Evolutionary conservation across 2,113 vertebrate species (phyloP).

Genomic region (Tonatia bakeri): DNA sequence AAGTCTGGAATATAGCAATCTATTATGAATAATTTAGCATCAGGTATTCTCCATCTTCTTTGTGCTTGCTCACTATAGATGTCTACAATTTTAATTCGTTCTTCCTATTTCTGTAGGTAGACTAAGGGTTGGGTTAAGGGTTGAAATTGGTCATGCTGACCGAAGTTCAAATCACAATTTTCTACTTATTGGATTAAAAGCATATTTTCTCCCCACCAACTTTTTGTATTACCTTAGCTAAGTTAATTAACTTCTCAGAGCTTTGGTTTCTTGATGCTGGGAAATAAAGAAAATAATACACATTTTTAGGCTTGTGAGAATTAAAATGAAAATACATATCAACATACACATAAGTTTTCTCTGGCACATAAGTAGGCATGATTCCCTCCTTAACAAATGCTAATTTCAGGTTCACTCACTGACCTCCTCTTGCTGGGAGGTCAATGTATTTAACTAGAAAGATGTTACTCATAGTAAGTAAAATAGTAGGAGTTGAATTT

Average conservation of each 20-base stretch:
- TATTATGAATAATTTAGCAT: not conserved
- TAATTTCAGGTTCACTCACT: not conserved
- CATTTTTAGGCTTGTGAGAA: not conserved
- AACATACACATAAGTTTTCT: not conserved
- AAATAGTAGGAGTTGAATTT: not conserved
- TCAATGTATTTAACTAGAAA: not conserved
- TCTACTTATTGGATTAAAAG: not conserved
- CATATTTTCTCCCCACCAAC: not conserved
- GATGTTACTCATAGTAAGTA: not conserved
- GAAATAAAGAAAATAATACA: not conserved
- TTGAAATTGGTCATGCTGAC: not conserved
- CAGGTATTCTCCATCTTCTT: not conserved
- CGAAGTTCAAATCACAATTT: not conserved
- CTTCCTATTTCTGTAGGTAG: not conserved
- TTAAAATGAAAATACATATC: not conserved
- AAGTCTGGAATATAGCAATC: not conserved
- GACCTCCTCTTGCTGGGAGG: not conserved
- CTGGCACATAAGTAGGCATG: not conserved
- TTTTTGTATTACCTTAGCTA: not conserved
- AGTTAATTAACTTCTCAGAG: conserved; percentile 14
- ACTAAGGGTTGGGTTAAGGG: not conserved
- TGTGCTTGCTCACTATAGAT: not conserved
- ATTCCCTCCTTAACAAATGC: not conserved
- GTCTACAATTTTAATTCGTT: not conserved
- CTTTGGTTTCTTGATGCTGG: not conserved